Evolutionary conservation across 2,888 invertebrate genomes (phyloP).

Genomic region (Spisula subtruncata): DNA sequence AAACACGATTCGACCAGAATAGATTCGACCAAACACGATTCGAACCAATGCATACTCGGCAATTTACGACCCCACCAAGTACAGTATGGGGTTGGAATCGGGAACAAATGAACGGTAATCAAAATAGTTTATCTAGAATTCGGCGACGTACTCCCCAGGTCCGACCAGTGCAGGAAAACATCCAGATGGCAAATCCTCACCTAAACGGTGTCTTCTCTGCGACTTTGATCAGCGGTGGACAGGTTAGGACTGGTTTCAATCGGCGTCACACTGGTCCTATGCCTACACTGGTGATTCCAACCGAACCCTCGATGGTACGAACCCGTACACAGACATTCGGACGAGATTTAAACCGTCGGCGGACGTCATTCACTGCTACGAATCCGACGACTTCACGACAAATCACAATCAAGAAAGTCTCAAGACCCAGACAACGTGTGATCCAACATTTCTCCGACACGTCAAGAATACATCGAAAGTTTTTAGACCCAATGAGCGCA

Average conservation of each 20-base stretch:
- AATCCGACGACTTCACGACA: neutral
- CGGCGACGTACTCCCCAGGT: neutral
- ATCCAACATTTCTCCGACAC: slow-evolving; percentile 25
- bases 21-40: neutral
- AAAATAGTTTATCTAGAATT: slow-evolving; percentile 1
- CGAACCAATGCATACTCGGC: neutral
- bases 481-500: slow-evolving; percentile 43
- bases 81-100: neutral
- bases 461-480: slow-evolving; percentile 49
- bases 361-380: neutral
- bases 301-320: neutral
- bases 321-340: neutral
- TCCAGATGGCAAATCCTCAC: slow-evolving; percentile 30
- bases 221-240: neutral
- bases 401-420: neutral
- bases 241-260: slow-evolving; percentile 33
- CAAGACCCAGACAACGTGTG: neutral
- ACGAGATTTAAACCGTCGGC: neutral
- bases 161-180: neutral
- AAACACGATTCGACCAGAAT: neutral
- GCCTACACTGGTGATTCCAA: neutral
- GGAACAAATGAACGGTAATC: neutral
- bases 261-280: neutral
- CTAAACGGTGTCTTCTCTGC: slow-evolving; percentile 27
- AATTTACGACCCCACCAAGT: neutral